Percentiles rank a stretch among this genome's conserved stretches.
Conservation (phyloP, 2,797 vertebrate genomes). For the Salmo trutta region DNA sequence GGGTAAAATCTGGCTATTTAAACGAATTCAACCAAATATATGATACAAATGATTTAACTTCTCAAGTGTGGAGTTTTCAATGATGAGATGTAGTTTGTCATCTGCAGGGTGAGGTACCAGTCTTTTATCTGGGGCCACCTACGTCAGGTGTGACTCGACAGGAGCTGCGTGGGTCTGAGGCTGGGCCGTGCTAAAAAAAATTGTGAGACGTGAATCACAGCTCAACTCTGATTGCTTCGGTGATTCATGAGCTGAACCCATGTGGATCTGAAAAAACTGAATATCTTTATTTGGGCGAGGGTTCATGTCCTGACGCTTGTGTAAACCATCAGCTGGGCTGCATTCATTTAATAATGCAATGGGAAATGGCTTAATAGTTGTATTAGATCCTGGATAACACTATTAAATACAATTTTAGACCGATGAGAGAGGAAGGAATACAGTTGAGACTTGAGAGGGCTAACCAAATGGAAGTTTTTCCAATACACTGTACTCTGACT, state of each 20-base stretch:
- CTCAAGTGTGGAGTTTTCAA: neutral
- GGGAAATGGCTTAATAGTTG: neutral
- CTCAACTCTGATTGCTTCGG: conserved; percentile 9
- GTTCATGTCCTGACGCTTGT: conserved; percentile 2
- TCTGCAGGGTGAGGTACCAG: neutral
- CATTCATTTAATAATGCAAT: neutral
- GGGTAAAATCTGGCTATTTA: neutral
- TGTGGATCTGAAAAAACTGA: neutral
- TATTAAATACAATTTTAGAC: neutral
- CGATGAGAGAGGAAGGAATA: too few relatives aligned
- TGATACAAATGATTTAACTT: neutral
- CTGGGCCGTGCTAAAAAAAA: neutral
- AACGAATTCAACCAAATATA: neutral
- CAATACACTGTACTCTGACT: too few relatives aligned
- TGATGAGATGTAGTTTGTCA: neutral
- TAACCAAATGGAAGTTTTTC: too few relatives aligned
- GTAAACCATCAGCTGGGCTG: conserved; percentile 5
- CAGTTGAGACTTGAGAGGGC: too few relatives aligned
- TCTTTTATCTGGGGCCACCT: neutral
- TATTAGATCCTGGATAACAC: neutral
- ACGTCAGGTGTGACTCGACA: conserved; percentile 16
- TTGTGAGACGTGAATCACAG: conserved; percentile 30
- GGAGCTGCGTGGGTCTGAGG: conserved; percentile 25
- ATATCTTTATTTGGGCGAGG: conserved; percentile 15
- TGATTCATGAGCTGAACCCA: conserved; percentile 28